phyloP scores from a whole-genome alignment of 2,888 invertebrate species.

The Macrosoma leucophasiata region DNA sequence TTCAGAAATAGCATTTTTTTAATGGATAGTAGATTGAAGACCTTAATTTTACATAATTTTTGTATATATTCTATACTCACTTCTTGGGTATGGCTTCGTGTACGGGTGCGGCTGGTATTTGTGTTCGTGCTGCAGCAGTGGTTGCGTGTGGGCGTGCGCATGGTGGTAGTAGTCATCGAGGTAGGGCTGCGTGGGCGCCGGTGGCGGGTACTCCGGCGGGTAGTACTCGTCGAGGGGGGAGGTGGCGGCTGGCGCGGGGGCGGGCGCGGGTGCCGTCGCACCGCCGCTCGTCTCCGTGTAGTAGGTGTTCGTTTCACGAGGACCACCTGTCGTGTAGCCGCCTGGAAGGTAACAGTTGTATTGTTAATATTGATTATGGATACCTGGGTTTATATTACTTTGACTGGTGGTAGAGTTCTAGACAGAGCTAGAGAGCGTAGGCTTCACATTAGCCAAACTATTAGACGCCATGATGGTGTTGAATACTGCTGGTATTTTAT shows the following conservation, averaged over 20 bases:
- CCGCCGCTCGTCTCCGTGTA: conserved; percentile 60
- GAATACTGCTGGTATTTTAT: too few species aligned
- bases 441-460: too few species aligned
- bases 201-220: conserved; percentile 65
- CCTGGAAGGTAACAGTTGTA: conserved; percentile 46
- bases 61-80: conserved; percentile 57
- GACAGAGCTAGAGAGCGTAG: too few species aligned
- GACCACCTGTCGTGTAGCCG: conserved; percentile 74
- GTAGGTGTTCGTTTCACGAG: conserved; percentile 68
- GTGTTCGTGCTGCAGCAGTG: conserved; percentile 75
- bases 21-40: not conserved
- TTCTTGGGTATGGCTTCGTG: conserved; percentile 83
- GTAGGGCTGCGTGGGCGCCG: conserved; percentile 75
- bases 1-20: too few species aligned
- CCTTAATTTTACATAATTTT: too few species aligned
- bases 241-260: conserved; percentile 53
- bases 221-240: conserved; percentile 75
- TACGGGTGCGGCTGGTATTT: conserved; percentile 83
- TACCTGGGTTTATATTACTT: too few species aligned
- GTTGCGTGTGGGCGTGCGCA: conserved; percentile 80
- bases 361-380: too few species aligned
- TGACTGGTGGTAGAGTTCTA: too few species aligned
- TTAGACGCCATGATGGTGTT: too few species aligned
- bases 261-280: conserved; percentile 39
- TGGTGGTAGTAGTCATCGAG: conserved; percentile 85